These are phyloP conservation scores for Limnephilus rhombicus DNA, from an alignment of 2,888 invertebrate genomes.

Conservation along the genomic window DNA sequence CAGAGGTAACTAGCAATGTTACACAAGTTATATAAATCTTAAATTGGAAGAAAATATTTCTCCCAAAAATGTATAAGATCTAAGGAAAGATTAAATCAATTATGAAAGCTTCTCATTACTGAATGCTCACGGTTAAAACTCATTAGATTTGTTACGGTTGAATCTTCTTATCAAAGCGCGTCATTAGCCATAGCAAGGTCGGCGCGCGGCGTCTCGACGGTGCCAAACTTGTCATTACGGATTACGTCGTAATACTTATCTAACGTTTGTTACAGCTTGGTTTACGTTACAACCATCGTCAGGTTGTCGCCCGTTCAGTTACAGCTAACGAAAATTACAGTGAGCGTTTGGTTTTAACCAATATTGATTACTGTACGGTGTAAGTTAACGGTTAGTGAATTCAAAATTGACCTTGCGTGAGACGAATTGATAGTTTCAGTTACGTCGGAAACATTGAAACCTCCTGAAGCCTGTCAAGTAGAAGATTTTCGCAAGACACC, in stretches of 20 bases:
- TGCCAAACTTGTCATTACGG: not conserved
- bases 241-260: slow-evolving; percentile 13
- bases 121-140: not conserved
- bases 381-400: not conserved
- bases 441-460: not conserved
- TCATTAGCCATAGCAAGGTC: not conserved
- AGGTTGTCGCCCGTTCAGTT: not conserved
- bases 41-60: too few species aligned
- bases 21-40: too few species aligned
- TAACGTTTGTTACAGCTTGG: not conserved
- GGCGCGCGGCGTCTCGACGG: slow-evolving; percentile 3
- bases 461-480: not conserved
- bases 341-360: not conserved
- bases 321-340: too few species aligned
- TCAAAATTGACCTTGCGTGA: not conserved
- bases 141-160: not conserved
- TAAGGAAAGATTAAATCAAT: not conserved
- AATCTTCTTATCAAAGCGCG: not conserved
- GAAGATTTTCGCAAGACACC: not conserved
- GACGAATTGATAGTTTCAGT: not conserved
- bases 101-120: not conserved
- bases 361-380: not conserved
- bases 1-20: too few species aligned
- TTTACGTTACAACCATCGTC: not conserved
- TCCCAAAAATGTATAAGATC: not conserved